Evolutionary conservation across 2,797 vertebrate species (phyloP).

Genomic region (Petrocephalus sullivani): DNA sequence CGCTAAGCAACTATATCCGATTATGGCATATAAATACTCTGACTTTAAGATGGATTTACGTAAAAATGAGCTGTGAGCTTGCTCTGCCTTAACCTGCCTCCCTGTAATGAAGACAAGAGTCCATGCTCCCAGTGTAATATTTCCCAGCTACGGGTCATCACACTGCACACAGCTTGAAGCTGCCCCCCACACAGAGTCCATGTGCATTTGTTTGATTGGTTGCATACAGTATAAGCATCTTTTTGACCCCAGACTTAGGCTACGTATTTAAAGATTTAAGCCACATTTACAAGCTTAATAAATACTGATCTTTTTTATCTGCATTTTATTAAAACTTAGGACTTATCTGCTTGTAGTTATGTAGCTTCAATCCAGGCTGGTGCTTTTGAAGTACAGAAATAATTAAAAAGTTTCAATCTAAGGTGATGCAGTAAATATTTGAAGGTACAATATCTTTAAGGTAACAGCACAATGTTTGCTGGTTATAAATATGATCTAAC

Average conservation of each 20-base stretch:
- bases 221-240: neutral
- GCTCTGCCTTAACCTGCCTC: neutral
- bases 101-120: neutral
- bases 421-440: neutral
- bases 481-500: neutral
- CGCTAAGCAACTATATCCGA: neutral
- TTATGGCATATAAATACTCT: neutral
- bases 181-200: neutral
- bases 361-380: neutral
- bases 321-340: neutral
- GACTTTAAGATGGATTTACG: neutral
- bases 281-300: neutral
- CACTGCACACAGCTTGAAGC: neutral
- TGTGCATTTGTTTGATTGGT: neutral
- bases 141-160: neutral
- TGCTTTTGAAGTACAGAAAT: neutral
- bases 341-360: neutral
- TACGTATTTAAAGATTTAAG: neutral
- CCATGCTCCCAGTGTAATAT: neutral
- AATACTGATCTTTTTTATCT: neutral
- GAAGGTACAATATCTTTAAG: neutral
- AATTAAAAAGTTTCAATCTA: neutral
- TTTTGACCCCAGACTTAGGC: neutral
- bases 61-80: neutral
- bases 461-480: neutral